Evolutionary conservation across 2,797 vertebrate species (phyloP).

Genomic region (Pelochelys cantorii): DNA sequence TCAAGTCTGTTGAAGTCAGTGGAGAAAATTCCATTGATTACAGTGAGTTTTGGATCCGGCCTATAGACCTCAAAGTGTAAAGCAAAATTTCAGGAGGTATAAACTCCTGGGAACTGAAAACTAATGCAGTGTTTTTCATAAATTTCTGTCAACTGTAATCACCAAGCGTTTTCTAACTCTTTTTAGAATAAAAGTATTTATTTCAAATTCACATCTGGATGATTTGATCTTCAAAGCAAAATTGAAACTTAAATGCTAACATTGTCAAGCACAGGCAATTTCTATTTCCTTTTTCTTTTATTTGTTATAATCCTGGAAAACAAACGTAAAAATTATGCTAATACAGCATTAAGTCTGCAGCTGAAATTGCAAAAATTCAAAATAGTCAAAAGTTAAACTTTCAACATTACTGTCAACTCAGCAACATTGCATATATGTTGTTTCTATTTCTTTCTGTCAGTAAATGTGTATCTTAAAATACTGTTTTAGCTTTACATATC

Average conservation of each 20-base stretch:
- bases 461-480: not conserved
- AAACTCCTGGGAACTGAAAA: not conserved
- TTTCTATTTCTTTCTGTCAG: not conserved
- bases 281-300: not conserved
- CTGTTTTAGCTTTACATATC: not conserved
- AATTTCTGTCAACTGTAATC: constrained; percentile 9
- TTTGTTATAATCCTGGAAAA: not conserved
- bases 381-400: not conserved
- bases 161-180: not conserved
- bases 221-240: not conserved
- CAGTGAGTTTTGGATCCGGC: not conserved
- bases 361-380: not conserved
- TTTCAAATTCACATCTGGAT: not conserved
- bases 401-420: not conserved
- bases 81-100: constrained; percentile 3
- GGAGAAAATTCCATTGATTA: not conserved
- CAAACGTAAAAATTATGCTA: not conserved
- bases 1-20: not conserved
- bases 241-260: not conserved
- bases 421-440: fast-evolving
- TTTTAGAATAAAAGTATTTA: not conserved
- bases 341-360: not conserved
- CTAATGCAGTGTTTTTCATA: not conserved
- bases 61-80: not conserved
- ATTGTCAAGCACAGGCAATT: not conserved